Conservation (phyloP, 2,113 vertebrate species). For the Bubalus kerabau region DNA sequence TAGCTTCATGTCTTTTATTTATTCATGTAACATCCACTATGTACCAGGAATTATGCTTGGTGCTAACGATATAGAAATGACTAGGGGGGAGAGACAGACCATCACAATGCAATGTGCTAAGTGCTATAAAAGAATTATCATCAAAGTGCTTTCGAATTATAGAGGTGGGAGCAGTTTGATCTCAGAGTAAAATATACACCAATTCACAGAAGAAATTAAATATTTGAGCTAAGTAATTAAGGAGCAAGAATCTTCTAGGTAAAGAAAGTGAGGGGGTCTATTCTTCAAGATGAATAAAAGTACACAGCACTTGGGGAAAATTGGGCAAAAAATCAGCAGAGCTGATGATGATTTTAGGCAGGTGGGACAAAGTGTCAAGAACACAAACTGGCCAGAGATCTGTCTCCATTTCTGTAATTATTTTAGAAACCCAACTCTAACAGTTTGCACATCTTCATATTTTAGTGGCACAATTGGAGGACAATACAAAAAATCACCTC, state of each 20-base stretch:
- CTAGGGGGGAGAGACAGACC: neutral
- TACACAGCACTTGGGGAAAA: neutral
- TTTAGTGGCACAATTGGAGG: neutral
- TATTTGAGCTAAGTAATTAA: constrained; percentile 33
- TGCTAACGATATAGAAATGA: neutral
- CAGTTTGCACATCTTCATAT: neutral
- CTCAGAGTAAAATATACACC: constrained; percentile 4
- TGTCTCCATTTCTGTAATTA: constrained; percentile 1
- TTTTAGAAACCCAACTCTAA: neutral
- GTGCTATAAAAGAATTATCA: neutral
- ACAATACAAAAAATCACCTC: neutral
- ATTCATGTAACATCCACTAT: neutral
- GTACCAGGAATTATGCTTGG: neutral
- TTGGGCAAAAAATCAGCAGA: neutral
- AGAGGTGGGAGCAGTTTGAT: neutral
- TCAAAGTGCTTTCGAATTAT: constrained; percentile 22
- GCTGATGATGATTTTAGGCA: neutral
- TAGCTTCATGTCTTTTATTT: constrained; percentile 5
- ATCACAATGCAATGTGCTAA: constrained; percentile 6
- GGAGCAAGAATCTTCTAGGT: neutral
- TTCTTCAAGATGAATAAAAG: neutral
- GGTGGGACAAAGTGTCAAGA: neutral
- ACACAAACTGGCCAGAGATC: neutral
- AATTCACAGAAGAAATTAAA: constrained; percentile 27
- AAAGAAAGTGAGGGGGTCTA: neutral